phyloP scores from a whole-genome alignment of 2,113 vertebrate genomes.

The Plestiodon gilberti region DNA sequence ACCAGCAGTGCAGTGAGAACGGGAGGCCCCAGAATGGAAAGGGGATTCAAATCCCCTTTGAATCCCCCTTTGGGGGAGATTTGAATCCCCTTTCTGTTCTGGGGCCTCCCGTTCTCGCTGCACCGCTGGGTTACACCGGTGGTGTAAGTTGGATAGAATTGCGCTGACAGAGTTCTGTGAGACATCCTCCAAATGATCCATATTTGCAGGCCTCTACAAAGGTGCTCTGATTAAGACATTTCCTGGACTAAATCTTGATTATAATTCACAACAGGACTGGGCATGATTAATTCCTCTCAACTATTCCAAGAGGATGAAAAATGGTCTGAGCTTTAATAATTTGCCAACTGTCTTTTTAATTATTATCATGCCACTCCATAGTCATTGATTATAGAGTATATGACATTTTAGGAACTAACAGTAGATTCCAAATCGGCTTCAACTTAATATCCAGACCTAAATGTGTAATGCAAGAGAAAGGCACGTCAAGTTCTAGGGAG shows the following conservation, averaged over 20 bases:
- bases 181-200: neutral
- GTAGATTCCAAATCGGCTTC: conserved; percentile 42
- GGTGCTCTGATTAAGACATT: neutral
- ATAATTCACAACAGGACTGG: neutral
- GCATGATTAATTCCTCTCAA: conserved; percentile 16
- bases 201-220: neutral
- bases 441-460: conserved; percentile 37
- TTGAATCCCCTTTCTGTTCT: too few relatives aligned
- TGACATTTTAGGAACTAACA: conserved; percentile 42
- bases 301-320: neutral
- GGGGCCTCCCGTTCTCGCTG: too few relatives aligned
- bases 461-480: conserved; percentile 11
- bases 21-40: too few relatives aligned
- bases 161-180: neutral
- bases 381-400: conserved; percentile 47
- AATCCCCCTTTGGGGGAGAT: too few relatives aligned
- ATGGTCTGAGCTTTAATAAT: conserved; percentile 16
- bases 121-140: too few relatives aligned
- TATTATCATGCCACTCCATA: conserved; percentile 24
- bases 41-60: too few relatives aligned
- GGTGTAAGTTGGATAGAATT: too few relatives aligned
- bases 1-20: too few relatives aligned
- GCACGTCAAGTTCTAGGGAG: neutral
- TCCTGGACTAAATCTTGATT: neutral
- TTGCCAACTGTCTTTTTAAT: neutral